Evolutionary conservation across 2,113 vertebrate species (phyloP), one percentile per base, ranked within the genome.

Genomic region (Nothobranchius kuhntae): DNA sequence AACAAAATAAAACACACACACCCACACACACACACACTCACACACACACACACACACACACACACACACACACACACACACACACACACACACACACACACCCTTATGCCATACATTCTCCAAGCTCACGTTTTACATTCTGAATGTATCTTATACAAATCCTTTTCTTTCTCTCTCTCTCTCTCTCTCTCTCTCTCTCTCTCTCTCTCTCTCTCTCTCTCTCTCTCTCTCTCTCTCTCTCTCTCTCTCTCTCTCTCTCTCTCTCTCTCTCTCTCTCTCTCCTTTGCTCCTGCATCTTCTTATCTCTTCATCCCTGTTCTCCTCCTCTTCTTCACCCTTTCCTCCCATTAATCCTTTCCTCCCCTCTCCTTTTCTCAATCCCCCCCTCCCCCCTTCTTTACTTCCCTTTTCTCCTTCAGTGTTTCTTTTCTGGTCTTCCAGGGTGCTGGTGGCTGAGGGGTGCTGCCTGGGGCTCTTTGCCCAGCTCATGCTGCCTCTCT

Each of bases 401-500:
- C n/a, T 21, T 30, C 26, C 57, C 62, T 61, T 62, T 61, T 70
- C 69, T 51, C 65, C 71, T 74, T 71, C 45, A 61, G 58, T 60
- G 47, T 64, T 76, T 65, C 57, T 82, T 75, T 58, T 80, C 61
- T 15, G 58, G 68, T 70, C 65, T 81, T 56, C 48, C 80, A 75
- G 71, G 77, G 61, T 78, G 67, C 65, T 76, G 75, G 81, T 26
- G 46, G 63, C 71, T 77, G 79, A 56, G 65, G 70, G 81, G 73
- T 60, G 69, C 73, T 53, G 87, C 82, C 78, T 59, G 73, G 68
- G 54, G 79, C 81, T 79, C 50, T 58, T 72, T 68, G 80, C 79
- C 83, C 73, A 61, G 68, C 80, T 89, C 74, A 61, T 65, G 73
- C 80, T 85, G 83, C 77, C 75, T 71, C 69, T 88, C 71, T 81